These are phyloP conservation scores for Pluvialis apricaria DNA, from an alignment of 2,113 vertebrate species.

Conservation along the genomic window DNA sequence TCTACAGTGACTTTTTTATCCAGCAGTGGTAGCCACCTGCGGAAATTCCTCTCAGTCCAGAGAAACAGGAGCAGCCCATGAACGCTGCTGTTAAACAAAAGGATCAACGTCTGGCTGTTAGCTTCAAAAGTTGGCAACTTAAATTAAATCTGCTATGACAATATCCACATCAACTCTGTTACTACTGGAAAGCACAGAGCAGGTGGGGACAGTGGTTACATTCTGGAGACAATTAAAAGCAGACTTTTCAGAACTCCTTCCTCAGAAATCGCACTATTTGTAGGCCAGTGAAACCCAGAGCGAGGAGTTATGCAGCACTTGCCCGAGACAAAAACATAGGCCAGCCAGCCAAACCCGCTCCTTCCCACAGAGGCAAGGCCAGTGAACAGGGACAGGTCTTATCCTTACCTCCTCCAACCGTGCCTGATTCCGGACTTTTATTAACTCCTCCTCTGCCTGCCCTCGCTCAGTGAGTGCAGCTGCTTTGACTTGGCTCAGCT, in stretches of 20 bases:
- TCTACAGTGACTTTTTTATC: background rate
- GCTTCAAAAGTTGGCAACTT: background rate
- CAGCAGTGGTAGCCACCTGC: background rate
- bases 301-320: background rate
- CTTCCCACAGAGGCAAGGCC: background rate
- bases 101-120: background rate
- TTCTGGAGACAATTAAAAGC: background rate
- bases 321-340: background rate
- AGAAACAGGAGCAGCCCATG: background rate
- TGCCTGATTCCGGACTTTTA: constrained; percentile 76
- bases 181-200: background rate
- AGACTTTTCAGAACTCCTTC: background rate
- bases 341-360: background rate
- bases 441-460: constrained; percentile 85
- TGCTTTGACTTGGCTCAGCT: constrained; percentile 83
- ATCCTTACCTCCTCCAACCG: constrained; percentile 85
- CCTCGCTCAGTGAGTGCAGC: constrained; percentile 73
- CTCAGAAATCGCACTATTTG: background rate
- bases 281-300: background rate
- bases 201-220: background rate
- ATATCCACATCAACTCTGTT: background rate
- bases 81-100: background rate
- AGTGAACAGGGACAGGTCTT: background rate
- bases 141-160: background rate
- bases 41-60: background rate